Evolutionary conservation across 2,888 invertebrate species (phyloP), one percentile per base, ranked within the genome.

Genomic region (Lypha dubia): DNA sequence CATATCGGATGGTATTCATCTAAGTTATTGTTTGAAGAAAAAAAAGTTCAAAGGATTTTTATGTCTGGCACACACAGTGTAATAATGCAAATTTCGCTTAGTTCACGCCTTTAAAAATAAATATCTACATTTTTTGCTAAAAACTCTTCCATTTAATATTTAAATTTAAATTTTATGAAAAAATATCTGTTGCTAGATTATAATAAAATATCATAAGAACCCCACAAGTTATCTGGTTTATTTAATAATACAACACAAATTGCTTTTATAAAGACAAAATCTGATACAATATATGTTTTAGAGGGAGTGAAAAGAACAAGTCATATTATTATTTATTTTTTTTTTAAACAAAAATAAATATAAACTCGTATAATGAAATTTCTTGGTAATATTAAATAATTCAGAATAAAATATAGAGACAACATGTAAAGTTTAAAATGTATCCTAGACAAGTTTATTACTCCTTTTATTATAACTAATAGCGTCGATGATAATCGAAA

Each of bases 221-320:
- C 3, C 49, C 8, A 20, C 20, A 20, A 2, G 7, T 6, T 35
- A 22, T 67, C 13, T 28, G 13, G 0, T 56, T 15, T 3, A 24
- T 11, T 70, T 41, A 35, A 7, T 7, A 11, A 11, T 4, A 28
- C 35, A 71, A 46, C n/a, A 62, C 51, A 49, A 49, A 73, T 62
- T 6, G 22, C n/a, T 68, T 49, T 49, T 58, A 5, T 11, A 41
- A 51, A 41, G 32, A 32, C 4, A 53, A 32, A 70, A 70, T 32
- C 70, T 62, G 60, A 70, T 51, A 77, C 60, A 32, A 77, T 32
- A 1, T 53, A 74, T 63, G 58, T 13, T 46, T 58, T 38, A n/a
- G 62, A 62, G 38, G 5, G 22, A 62, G 7, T 8, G 60, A 20
- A 41, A 17, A 60, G 51, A 20, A 51, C 32, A 41, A 17, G 60